Evolutionary conservation across 1,140 invertebrate genomes (phyloP).

Genomic region (Dendrolimus punctatus): DNA sequence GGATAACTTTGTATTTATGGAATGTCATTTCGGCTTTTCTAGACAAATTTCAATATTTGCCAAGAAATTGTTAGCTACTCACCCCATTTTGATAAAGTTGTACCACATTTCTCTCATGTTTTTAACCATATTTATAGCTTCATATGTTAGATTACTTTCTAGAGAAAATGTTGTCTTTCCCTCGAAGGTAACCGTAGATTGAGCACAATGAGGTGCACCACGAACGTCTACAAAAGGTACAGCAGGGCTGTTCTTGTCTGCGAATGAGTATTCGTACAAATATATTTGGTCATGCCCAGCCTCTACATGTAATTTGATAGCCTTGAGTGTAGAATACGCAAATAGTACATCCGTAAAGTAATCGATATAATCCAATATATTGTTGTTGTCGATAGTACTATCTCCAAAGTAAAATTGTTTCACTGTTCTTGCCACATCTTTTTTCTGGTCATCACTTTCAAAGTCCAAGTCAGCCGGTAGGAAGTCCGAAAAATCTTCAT

Average conservation of each 20-base stretch:
- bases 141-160: constrained; percentile 6
- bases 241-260: constrained; percentile 14
- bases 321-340: constrained; percentile 19
- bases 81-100: constrained; percentile 20
- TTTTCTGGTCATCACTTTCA: constrained; percentile 19
- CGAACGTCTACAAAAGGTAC: constrained; percentile 18
- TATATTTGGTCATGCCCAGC: constrained; percentile 28
- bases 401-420: constrained; percentile 36
- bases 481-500: constrained; percentile 30
- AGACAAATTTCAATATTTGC: too few species aligned
- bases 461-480: constrained; percentile 33
- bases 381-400: constrained; percentile 13
- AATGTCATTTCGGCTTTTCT: too few species aligned
- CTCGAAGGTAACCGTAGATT: constrained; percentile 16
- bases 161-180: constrained; percentile 1
- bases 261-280: constrained; percentile 33
- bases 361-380: constrained; percentile 23
- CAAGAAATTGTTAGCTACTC: neutral
- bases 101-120: constrained; percentile 15
- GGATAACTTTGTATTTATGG: too few species aligned
- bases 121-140: constrained; percentile 12
- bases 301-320: constrained; percentile 21
- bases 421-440: constrained; percentile 17
- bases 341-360: constrained; percentile 30
- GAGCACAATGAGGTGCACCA: constrained; percentile 24